Conservation (phyloP, 2,888 invertebrate genomes). For the Cordilura impudica region DNA sequence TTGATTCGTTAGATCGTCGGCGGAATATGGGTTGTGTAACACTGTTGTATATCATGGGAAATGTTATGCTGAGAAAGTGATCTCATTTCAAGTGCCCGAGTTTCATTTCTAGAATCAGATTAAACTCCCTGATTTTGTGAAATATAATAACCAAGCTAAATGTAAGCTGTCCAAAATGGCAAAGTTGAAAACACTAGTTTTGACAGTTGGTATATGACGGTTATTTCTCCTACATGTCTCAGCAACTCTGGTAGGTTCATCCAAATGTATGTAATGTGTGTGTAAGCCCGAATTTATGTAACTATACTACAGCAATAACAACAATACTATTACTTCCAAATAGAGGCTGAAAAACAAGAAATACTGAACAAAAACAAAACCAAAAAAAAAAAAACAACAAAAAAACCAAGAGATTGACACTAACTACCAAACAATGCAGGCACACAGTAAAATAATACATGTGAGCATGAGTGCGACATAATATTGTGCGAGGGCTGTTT, state of each 20-base stretch:
- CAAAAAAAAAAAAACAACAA: not conserved
- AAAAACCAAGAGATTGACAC: constrained; percentile 64
- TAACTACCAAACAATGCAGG: constrained; percentile 68
- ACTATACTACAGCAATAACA: constrained; percentile 22
- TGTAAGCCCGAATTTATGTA: constrained; percentile 12
- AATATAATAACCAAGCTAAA: too few species aligned
- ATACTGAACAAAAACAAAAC: constrained; percentile 10
- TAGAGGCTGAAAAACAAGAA: constrained; percentile 60
- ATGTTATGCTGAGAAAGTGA: too few species aligned
- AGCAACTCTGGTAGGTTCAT: not conserved
- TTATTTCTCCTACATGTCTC: not conserved
- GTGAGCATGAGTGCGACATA: not conserved
- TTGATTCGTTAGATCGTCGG: too few species aligned
- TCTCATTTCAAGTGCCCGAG: too few species aligned
- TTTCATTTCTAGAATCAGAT: too few species aligned
- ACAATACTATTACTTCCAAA: constrained; percentile 58
- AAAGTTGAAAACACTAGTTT: too few species aligned
- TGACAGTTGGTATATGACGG: too few species aligned
- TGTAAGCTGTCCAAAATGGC: too few species aligned
- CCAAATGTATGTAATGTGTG: not conserved
- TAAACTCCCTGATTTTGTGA: too few species aligned
- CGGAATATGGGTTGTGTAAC: too few species aligned
- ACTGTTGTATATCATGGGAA: too few species aligned
- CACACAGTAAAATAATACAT: constrained; percentile 45
- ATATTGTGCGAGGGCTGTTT: too few species aligned